These are phyloP conservation scores for Meteorus sp. DNA, from an alignment of 1,140 invertebrate species.

Conservation along the genomic window DNA sequence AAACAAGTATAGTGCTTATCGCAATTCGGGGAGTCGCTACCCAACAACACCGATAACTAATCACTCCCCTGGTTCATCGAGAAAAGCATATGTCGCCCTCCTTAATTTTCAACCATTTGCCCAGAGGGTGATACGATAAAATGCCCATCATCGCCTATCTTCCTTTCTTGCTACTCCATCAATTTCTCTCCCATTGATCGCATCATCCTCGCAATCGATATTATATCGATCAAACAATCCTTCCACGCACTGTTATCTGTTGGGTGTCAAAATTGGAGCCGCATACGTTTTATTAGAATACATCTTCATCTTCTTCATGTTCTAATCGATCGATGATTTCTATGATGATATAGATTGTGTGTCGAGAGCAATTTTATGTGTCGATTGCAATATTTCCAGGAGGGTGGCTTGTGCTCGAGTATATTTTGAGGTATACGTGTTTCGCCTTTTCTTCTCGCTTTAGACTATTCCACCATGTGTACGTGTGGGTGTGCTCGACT, in stretches of 20 bases:
- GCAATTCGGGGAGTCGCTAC: conserved; percentile 17
- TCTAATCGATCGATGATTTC: too few species aligned
- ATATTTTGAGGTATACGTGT: too few species aligned
- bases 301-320: too few species aligned
- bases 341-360: too few species aligned
- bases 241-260: too few species aligned
- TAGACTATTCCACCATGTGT: too few species aligned
- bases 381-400: too few species aligned
- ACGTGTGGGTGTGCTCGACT: too few species aligned
- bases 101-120: conserved; percentile 29
- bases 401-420: conserved; percentile 54
- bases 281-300: too few species aligned
- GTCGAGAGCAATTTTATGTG: too few species aligned
- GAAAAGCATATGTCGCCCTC: conserved; percentile 28
- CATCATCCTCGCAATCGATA: background rate
- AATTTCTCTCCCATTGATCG: background rate
- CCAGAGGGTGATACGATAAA: conserved; percentile 17
- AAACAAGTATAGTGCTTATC: conserved; percentile 19
- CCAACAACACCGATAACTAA: conserved; percentile 36
- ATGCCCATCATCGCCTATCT: conserved; percentile 1
- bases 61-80: conserved; percentile 22
- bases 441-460: too few species aligned
- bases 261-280: too few species aligned
- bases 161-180: conserved; percentile 11
- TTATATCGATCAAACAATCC: background rate